Base-by-base conservation (phyloP, 2,113 vertebrate genomes). In the Sphaerodactylus townsendi region DNA sequence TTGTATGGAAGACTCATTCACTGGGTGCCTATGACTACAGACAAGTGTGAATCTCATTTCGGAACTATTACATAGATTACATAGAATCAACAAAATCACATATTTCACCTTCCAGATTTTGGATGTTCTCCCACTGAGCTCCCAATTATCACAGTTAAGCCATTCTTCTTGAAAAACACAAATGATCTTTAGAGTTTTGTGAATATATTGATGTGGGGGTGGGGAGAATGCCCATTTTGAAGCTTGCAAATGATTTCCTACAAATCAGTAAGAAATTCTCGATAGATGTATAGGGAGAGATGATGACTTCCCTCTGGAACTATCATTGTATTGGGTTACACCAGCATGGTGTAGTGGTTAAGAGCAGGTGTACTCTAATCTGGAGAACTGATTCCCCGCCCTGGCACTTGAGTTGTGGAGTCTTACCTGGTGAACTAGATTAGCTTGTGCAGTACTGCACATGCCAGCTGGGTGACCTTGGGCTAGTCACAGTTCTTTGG, bases 181-280 rank as follows among this genome's bases (percentile, higher is more conserved):
- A 3, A 66, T 66, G 30, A 2, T 4, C 9, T 46, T 46, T 66
- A 44, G 21, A 79, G 44, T 46, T 28, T 5, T 44, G 3, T 79
- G 62, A 14, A n/a, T n/a, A n/a, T n/a, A n/a, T n/a, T n/a, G n/a
- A n/a, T n/a, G n/a, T n/a, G n/a, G n/a, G n/a, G n/a, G n/a, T n/a
- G n/a, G n/a, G n/a, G n/a, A n/a, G 89, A 87, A 87, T 86, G 44
- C 76, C 85, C 86, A 66, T 87, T 91, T 86, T 74, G 9, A 76
- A 37, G 80, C 86, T 89, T 93, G 72, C 86, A 66, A 10, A n/a
- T 74, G 75, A 59, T 69, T 66, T 83, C 89, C 89, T 81, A 89
- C 41, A 66, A 80, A 89, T 64, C 72, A 82, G 80, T 86, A 69
- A 78, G 50, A 4, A 19, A 53, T 17, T 19, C 50, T n/a, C n/a